Base-by-base conservation (phyloP, 2,113 vertebrate genomes). In the Cromileptes altivelis region DNA sequence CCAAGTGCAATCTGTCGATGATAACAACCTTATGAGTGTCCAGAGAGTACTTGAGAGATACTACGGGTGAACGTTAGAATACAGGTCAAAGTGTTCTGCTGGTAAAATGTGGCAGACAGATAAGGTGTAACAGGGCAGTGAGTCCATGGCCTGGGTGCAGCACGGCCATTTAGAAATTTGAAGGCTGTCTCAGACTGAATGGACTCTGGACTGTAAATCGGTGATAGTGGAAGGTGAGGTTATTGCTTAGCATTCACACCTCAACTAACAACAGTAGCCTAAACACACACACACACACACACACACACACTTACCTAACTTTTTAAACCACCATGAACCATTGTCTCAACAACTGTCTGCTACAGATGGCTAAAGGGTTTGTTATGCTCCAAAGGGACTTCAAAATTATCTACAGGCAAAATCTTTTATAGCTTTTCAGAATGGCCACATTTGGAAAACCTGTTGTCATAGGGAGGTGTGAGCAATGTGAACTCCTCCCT, bases 21-120 rank as follows among this genome's bases (percentile, higher is more conserved):
- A 88, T 80, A 67, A 84, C 50, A 62, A 52, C 15, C 17, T 11
- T 40, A 27, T 4, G 19, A 77, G 50, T 18, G 45, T 17, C 37
- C 73, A 1, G n/a, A 23, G 30, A 70, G 73, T 1, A 12, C 62
- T 75, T 6, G 4, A 10, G 11, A 50, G 62, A 72, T 70, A 67
- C 27, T 8, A 2, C 37, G 50, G 27, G 67, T 33, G 23, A 49
- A 68, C 52, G 12, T 12, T 65, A 60, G 45, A 47, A 37, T 1
- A 11, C 82, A 0, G 85, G 63, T 77, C 61, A 86, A 88, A 85
- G 88, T 67, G 33, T 45, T 45, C 72, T 68, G 21, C 25, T 25
- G 18, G 64, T 72, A 10, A 58, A 70, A 50, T 72, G 70, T 57
- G 60, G 30, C 57, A 70, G 62, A 74, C 18, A 83, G 76, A 85